Evolutionary conservation across 2,113 vertebrate species (phyloP), one percentile per base, ranked within the genome.

Genomic region (Deroptyus accipitrinus): DNA sequence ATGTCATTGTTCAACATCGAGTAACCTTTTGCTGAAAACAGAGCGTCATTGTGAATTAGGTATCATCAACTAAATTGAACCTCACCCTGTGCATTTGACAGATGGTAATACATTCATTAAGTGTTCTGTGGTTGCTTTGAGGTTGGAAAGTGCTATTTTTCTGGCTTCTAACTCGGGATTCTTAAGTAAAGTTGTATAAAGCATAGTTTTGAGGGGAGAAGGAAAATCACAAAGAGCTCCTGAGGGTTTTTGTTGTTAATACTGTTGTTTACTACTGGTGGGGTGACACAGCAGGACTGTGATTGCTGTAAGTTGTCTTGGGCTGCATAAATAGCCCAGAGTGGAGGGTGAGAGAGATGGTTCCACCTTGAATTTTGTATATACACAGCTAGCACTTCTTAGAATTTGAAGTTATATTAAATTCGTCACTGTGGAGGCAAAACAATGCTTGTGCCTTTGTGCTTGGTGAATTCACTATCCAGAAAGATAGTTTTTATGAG

Each of bases 91-190:
- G 86, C 54, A 59, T 94, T 94, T 97, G 96, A 96, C 96, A 96
- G 95, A 96, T 85, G 91, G 92, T 95, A 96, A 95, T 93, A 69
- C 46, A 91, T 96, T 94, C 95, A 95, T 97, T 96, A 96, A 97
- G 84, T 89, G 86, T 89, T 95, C 95, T 96, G 96, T 95, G 96
- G 96, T 94, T 96, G 91, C 77, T 97, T 95, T 97, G 95, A 96
- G 95, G 95, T 91, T 89, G 95, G 81, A 94, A 96, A 97, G 95
- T 94, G 95, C 92, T 95, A 85, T 96, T 96, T 96, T 93, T 91
- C 92, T 97, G 96, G 91, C 96, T 95, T 91, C 88, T 79, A 92
- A 80, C 91, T 83, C 49, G 28, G 62, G 37, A 89, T 86, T 92
- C 86, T 74, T 91, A 72, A 94, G 74, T 51, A 72, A 91, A 91